These are phyloP conservation scores for Ormyrus nitidulus DNA, from an alignment of 2,888 invertebrate species.

Conservation along the genomic window DNA sequence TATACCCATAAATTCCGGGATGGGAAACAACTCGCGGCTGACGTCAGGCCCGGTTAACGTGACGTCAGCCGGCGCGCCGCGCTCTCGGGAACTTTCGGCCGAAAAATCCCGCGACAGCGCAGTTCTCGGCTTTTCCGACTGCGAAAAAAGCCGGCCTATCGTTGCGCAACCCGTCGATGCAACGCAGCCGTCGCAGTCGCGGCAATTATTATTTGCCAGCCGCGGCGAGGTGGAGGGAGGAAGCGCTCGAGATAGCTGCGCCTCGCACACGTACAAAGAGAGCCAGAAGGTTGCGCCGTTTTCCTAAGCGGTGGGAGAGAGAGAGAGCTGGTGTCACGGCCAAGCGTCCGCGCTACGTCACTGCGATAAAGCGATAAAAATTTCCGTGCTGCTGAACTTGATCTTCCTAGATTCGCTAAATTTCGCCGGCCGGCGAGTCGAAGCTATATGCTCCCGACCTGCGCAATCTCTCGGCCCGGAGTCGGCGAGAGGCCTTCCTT, in stretches of 20 bases:
- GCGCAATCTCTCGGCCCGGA: no score
- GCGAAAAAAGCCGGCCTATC: neutral
- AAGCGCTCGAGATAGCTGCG: neutral
- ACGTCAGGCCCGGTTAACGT: neutral
- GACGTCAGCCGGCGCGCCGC: neutral
- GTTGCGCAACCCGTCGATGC: slow-evolving; percentile 21
- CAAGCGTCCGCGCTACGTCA: no score
- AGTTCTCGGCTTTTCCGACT: no score
- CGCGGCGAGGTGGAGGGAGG: neutral
- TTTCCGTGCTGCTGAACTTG: no score
- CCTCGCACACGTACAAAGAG: neutral
- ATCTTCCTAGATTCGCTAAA: no score
- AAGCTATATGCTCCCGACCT: no score
- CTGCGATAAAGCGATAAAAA: no score
- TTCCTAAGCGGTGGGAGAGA: slow-evolving; percentile 12
- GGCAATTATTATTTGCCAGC: slow-evolving; percentile 31
- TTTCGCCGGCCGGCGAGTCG: no score
- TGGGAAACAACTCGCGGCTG: no score
- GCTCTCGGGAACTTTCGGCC: neutral
- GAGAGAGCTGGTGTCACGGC: neutral
- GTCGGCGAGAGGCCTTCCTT: no score
- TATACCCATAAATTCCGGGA: no score
- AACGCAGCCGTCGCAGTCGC: neutral
- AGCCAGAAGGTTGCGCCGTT: slow-evolving; percentile 24
- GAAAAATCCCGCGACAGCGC: neutral